Evolutionary conservation across 2,888 invertebrate species (phyloP).

Genomic region (Cephus nigrinus): DNA sequence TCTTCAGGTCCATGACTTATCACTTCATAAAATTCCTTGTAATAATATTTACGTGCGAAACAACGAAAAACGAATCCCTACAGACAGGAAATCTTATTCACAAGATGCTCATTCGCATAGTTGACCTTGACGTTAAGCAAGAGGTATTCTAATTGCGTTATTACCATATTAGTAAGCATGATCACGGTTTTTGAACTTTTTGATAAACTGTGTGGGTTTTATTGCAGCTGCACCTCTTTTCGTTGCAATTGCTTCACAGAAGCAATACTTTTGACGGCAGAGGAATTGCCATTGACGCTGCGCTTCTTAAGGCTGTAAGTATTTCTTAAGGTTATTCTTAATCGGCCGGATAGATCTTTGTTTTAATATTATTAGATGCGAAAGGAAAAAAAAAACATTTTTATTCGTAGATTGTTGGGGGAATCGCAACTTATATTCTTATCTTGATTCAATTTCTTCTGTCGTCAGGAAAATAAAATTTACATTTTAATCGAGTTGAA

Average conservation of each 20-base stretch:
- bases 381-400: slow-evolving; percentile 8
- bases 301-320: slow-evolving; percentile 44
- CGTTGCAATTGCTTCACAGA: slow-evolving; percentile 50
- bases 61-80: slow-evolving; percentile 40
- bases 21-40: slow-evolving; percentile 41
- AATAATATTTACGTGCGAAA: slow-evolving; percentile 47
- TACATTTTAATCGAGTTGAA: too few species aligned
- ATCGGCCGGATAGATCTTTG: too few species aligned
- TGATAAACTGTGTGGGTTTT: slow-evolving; percentile 1
- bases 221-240: slow-evolving; percentile 49
- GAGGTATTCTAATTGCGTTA: slow-evolving; percentile 34
- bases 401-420: slow-evolving; percentile 43
- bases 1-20: slow-evolving; percentile 45
- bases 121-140: slow-evolving; percentile 40
- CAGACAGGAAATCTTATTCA: slow-evolving; percentile 45
- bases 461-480: slow-evolving; percentile 10
- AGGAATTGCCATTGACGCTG: slow-evolving; percentile 42
- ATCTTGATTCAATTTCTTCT: slow-evolving; percentile 53
- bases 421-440: slow-evolving; percentile 47
- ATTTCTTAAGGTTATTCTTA: too few species aligned
- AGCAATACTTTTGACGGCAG: slow-evolving; percentile 45
- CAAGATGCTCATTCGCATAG: slow-evolving; percentile 39
- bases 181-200: not conserved
- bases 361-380: too few species aligned
- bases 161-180: not conserved